These are phyloP conservation scores for Bugula neritina DNA, from an alignment of 2,888 invertebrate genomes.

Conservation along the genomic window DNA sequence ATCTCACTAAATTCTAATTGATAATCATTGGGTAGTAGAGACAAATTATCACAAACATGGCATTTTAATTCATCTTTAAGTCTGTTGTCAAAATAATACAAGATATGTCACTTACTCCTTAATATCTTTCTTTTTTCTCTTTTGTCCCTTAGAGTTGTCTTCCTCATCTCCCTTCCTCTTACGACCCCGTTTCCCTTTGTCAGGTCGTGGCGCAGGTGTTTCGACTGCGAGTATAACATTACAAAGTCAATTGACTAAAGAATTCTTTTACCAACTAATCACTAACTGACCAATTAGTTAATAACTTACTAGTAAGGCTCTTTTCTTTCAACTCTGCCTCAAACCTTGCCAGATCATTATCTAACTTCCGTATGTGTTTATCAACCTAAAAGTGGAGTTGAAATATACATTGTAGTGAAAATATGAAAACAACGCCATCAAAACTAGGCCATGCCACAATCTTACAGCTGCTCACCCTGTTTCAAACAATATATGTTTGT, in stretches of 20 bases:
- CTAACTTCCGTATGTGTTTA: constrained; percentile 89
- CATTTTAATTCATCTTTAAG: too few species aligned
- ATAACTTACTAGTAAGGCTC: constrained; percentile 65
- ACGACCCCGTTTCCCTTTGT: constrained; percentile 35
- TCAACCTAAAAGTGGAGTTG: constrained; percentile 65
- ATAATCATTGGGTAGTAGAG: too few species aligned
- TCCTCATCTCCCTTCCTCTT: constrained; percentile 47
- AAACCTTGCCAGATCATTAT: constrained; percentile 90
- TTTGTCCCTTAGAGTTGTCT: constrained; percentile 49
- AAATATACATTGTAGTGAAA: neutral
- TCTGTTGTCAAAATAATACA: too few species aligned
- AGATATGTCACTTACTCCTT: constrained; percentile 41
- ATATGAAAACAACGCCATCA: neutral
- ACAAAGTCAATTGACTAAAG: too few species aligned
- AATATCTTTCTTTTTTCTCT: constrained; percentile 49
- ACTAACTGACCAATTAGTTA: too few species aligned
- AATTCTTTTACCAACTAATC: too few species aligned
- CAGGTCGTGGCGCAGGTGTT: neutral
- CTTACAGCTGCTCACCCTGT: neutral
- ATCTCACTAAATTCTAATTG: too few species aligned
- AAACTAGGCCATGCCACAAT: neutral
- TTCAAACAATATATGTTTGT: too few species aligned
- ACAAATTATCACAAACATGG: too few species aligned
- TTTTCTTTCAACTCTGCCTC: constrained; percentile 96
- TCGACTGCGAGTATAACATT: neutral